Evolutionary conservation across 2,113 vertebrate species (phyloP).

Genomic region (Hoplias malabaricus): DNA sequence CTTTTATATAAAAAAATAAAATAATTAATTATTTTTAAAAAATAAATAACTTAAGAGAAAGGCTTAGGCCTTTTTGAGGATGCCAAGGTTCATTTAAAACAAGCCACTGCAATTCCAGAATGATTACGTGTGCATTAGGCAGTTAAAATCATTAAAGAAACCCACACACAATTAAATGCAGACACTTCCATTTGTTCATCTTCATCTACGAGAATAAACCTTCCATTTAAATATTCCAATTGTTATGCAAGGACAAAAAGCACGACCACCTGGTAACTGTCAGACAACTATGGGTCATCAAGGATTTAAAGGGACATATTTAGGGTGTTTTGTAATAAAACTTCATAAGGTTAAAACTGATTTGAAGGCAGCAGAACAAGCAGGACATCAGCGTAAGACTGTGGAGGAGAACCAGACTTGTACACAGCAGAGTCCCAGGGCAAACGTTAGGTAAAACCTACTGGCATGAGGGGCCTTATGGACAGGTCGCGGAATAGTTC

Average conservation of each 20-base stretch:
- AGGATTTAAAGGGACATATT: slow-evolving; percentile 1
- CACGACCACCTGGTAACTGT: no score
- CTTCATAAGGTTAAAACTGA: background rate
- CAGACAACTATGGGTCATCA: background rate
- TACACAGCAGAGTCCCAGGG: background rate
- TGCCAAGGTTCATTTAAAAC: background rate
- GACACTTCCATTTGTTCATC: background rate
- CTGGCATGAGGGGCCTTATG: background rate
- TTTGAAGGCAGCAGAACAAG: background rate
- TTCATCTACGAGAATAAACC: background rate
- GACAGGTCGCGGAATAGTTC: background rate
- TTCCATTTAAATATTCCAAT: background rate
- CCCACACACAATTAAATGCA: background rate
- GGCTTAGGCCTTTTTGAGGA: no score
- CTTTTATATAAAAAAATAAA: no score
- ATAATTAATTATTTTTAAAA: no score
- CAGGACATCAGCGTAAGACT: background rate
- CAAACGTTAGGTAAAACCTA: background rate
- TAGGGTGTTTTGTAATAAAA: background rate
- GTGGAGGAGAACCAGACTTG: background rate
- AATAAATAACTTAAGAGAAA: no score
- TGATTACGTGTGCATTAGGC: background rate
- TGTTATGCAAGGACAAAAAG: background rate
- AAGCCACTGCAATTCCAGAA: background rate
- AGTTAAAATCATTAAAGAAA: background rate